phyloP scores from a whole-genome alignment of 2,113 vertebrate genomes.

The Ascaphus truei region DNA sequence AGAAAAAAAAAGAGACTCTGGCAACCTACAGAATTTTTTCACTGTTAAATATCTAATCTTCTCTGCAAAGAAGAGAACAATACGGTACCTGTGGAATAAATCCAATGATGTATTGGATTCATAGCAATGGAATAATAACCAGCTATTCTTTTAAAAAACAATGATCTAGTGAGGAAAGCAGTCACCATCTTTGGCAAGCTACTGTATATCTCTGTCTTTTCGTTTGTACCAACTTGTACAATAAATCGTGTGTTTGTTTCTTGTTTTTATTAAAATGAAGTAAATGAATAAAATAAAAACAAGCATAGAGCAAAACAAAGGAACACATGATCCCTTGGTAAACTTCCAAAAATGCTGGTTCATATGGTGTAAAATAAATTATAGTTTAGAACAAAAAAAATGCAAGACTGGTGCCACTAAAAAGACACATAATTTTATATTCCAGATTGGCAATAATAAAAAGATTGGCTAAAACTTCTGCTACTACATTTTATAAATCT shows the following conservation, averaged over 20 bases:
- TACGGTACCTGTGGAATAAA: neutral
- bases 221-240: neutral
- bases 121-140: neutral
- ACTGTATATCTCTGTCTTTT: neutral
- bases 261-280: no score
- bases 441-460: conserved; percentile 26
- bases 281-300: no score
- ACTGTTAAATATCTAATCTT: neutral
- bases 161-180: no score
- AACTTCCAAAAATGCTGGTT: neutral
- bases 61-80: neutral
- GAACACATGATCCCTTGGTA: neutral
- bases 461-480: conserved; percentile 28
- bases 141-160: neutral
- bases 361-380: neutral
- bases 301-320: neutral
- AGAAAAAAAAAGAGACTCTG: neutral
- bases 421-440: conserved; percentile 11
- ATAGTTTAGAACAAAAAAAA: neutral
- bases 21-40: neutral
- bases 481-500: conserved; percentile 25
- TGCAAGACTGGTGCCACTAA: neutral
- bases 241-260: neutral
- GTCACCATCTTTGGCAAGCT: neutral
- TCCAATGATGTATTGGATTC: neutral